Conservation (phyloP, 2,113 vertebrate genomes). For the Cichladusa arquata region DNA sequence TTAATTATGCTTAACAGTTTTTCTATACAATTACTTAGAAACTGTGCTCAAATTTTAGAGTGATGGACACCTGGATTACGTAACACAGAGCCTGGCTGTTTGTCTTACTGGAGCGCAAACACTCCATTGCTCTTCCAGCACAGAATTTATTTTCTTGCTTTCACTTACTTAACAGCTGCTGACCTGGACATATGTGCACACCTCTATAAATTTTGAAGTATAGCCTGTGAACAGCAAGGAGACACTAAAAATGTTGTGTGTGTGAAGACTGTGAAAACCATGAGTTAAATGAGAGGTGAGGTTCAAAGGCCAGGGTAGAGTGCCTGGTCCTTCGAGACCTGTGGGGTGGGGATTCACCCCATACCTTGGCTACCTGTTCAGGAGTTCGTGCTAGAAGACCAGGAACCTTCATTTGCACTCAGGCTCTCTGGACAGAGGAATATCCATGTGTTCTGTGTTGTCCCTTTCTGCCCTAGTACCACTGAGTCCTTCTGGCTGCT, state of each 20-base stretch:
- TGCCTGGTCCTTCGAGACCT: neutral
- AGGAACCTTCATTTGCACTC: neutral
- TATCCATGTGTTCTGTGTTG: accelerated
- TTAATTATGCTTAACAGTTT: neutral
- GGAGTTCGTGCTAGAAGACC: neutral
- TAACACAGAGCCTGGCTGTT: neutral
- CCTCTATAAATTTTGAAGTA: neutral
- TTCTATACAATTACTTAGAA: neutral
- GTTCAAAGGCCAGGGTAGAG: neutral
- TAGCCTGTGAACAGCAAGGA: neutral
- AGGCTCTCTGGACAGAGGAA: neutral
- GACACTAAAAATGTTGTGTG: neutral
- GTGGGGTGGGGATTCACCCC: neutral
- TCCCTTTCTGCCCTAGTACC: neutral
- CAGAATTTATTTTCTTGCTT: neutral
- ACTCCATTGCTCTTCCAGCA: neutral
- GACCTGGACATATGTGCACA: neutral
- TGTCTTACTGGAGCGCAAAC: neutral
- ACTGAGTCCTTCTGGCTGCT: neutral
- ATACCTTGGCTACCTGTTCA: neutral
- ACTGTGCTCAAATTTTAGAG: neutral
- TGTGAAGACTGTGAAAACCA: neutral
- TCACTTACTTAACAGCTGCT: neutral
- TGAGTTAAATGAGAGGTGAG: neutral
- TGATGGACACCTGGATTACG: neutral